Evolutionary conservation across 2,113 vertebrate genomes (phyloP), one percentile per base, ranked within the genome.

Genomic region (Peromyscus polionotus): DNA sequence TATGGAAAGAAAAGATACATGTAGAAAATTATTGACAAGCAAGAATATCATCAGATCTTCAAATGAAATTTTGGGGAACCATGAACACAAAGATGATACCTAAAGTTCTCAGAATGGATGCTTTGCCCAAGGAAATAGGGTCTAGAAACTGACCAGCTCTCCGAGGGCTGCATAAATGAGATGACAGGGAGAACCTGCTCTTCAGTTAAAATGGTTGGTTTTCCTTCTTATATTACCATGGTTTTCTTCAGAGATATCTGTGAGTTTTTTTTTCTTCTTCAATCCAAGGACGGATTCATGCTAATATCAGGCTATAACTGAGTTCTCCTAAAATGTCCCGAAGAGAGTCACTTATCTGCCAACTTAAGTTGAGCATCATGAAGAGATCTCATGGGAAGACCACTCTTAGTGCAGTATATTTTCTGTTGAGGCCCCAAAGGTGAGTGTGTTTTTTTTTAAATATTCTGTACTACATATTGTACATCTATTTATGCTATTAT

Each of bases 101-200:
- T 20, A 1, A 73, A 12, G 7, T 5, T 42, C 26, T 95, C 12
- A 93, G 88, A 39, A 59, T 42, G 13, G 9, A 63, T 75, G 20
- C 36, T 11, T 2, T 57, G 20, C 12, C 7, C 1, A 20, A 1
- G 68, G 65, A 65, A 14, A 28, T 1, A 10, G 14, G 42, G 16
- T 14, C 45, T 2, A 63, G 22, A n/a, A 96, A 48, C 1, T 22
- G 42, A 68, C 12, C 0, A 54, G n/a, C 63, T 17, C 0, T 86
- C 57, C 9, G 5, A 4, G 36, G 28, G 19, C 12, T 19, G 9
- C 0, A 0, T 36, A 36, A 33, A 51, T 59, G 68, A 93, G 83
- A 26, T 4, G 1, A 2, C n/a, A 59, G 0, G 0, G 5, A 36
- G 0, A 2, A 4, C 8, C 70, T 4, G 8, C 1, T 61, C 11